These are phyloP conservation scores for Pristionchus exspectatus DNA, from an alignment of 2,888 invertebrate species.

Conservation along the genomic window DNA sequence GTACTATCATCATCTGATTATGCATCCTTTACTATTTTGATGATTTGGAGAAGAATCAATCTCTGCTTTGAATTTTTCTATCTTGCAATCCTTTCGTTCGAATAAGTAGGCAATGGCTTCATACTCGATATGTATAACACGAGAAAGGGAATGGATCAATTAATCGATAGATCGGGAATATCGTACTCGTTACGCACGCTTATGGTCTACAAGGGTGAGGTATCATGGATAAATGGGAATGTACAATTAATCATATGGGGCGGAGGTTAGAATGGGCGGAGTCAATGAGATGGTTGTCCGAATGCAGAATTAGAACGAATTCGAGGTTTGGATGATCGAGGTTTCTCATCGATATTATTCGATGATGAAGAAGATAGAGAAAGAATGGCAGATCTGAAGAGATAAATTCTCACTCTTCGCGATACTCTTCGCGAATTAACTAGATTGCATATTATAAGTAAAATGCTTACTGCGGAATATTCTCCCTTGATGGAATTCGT, in stretches of 20 bases:
- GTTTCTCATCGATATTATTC: conserved; percentile 54
- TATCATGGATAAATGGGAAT: conserved; percentile 23
- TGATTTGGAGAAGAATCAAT: too few relatives aligned
- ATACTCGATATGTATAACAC: conserved; percentile 30
- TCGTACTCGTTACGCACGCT: conserved; percentile 32
- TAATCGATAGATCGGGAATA: conserved; percentile 15
- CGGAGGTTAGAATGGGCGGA: not conserved
- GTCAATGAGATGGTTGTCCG: conserved; percentile 25
- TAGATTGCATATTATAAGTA: too few relatives aligned
- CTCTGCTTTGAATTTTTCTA: not conserved
- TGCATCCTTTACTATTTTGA: too few relatives aligned
- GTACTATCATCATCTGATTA: not conserved
- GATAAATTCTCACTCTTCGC: not conserved
- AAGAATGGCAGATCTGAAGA: conserved; percentile 5
- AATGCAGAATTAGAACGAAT: conserved; percentile 30
- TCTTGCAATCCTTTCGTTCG: not conserved
- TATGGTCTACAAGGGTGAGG: conserved; percentile 26
- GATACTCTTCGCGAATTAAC: not conserved
- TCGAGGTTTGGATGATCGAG: conserved; percentile 13
- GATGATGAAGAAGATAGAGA: conserved; percentile 39
- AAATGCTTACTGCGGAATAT: not conserved
- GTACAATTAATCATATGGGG: not conserved
- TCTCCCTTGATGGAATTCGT: not conserved
- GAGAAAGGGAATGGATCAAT: conserved; percentile 31
- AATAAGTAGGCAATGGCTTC: not conserved